A percentile compares a stretch with the other conserved stretches of the same genome.
Conservation (phyloP, 2,113 vertebrate genomes). For the Podarcis muralis region DNA sequence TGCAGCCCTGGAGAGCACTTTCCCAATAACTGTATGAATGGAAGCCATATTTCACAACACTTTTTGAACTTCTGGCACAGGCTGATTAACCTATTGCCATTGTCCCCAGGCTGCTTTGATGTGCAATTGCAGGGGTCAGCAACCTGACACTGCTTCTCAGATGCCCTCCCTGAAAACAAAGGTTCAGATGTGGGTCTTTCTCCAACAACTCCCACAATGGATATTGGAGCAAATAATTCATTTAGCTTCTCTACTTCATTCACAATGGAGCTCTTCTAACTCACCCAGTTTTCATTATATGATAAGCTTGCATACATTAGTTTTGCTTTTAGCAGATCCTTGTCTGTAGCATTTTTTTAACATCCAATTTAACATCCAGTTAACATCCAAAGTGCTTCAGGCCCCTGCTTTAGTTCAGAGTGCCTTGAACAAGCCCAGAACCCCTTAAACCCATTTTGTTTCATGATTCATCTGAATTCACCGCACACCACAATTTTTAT, state of each 20-base stretch:
- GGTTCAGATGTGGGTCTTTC: not conserved
- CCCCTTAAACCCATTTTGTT: no score
- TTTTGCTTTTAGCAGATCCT: no score
- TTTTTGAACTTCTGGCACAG: not conserved
- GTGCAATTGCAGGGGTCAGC: not conserved
- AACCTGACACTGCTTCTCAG: not conserved
- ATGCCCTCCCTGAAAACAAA: not conserved
- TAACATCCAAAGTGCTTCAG: no score
- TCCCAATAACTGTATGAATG: slow-evolving; percentile 62
- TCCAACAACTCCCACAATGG: not conserved
- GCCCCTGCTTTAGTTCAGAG: no score
- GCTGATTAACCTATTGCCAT: slow-evolving; percentile 27
- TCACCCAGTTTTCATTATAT: no score
- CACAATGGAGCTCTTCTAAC: not conserved
- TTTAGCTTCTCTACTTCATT: not conserved
- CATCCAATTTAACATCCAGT: no score
- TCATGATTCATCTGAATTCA: no score
- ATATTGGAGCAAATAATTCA: not conserved
- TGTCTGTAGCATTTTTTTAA: no score
- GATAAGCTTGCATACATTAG: no score
- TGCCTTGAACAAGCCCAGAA: no score
- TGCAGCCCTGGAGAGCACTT: slow-evolving; percentile 45
- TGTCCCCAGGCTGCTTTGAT: not conserved
- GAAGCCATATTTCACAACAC: slow-evolving; percentile 53
- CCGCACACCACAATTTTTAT: not conserved